Evolutionary conservation across 2,113 vertebrate species (phyloP), one percentile per base, ranked within the genome.

Genomic region (Planiliza haematocheilus): DNA sequence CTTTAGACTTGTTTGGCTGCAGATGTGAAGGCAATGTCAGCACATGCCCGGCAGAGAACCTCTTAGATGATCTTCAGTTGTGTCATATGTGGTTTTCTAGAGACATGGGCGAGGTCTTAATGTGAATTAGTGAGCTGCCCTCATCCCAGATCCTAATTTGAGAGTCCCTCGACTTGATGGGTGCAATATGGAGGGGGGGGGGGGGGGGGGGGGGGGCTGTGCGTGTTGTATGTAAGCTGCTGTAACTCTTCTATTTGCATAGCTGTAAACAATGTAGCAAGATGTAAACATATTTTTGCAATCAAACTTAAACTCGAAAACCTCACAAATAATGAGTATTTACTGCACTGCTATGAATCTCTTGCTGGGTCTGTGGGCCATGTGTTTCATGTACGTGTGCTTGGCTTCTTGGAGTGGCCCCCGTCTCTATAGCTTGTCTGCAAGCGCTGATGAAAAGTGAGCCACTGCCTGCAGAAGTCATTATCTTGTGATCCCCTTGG

Each of bases 381-480:
- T 79, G 77, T 88, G 82, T 85, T 82, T 83, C 38, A n/a, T 83
- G 75, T 50, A 73, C 66, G 49, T 58, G 52, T 16, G 46, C 64
- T 69, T 70, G 12, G 41, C 72, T 60, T 73, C 52, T 46, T 79
- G 50, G 62, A 65, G 50, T 52, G 43, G 58, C 59, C 14, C 56
- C 70, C 24, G 82, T 64, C 55, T 77, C 49, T 48, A 50, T 8
- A 39, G 56, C 71, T 71, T 41, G 60, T 80, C 70, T 81, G 45
- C 64, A 57, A 80, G 70, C 50, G 36, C 53, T 61, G 64, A 82
- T 63, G 49, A 81, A 83, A 88, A 87, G 46, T 24, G 43, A 70
- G 73, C 75, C 7, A 10, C 71, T 48, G 79, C 83, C 92, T 92
- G 91, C 83, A 86, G 67, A 89, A 89, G 63, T 84, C 86, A 88